Conservation (phyloP, 2,888 invertebrate species). For the Hymenopus coronatus region DNA sequence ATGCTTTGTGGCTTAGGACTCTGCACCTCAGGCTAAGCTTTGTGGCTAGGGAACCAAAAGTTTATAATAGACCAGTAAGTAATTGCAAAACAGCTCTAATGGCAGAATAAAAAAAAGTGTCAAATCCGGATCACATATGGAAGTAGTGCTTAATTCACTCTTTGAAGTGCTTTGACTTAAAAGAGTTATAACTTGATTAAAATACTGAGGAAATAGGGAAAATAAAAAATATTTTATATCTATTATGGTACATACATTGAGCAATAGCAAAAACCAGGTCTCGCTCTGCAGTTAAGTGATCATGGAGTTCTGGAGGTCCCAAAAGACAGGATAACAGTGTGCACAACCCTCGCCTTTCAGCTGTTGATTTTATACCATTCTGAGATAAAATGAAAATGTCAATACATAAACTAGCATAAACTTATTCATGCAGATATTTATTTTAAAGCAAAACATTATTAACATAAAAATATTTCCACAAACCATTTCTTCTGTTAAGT, state of each 20-base stretch:
- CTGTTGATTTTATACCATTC: neutral
- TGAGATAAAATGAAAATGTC: neutral
- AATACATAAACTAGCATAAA: neutral
- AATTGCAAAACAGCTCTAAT: too few species aligned
- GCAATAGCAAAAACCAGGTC: conserved; percentile 50
- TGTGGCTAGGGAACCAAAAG: too few species aligned
- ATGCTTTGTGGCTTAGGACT: too few species aligned
- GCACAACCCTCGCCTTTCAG: conserved; percentile 29
- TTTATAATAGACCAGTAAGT: too few species aligned
- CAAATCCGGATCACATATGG: too few species aligned
- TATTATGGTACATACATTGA: conserved; percentile 44
- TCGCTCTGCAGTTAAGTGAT: conserved; percentile 43
- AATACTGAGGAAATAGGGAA: too few species aligned
- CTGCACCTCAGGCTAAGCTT: too few species aligned
- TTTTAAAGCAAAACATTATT: neutral
- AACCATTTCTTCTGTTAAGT: conserved; percentile 27
- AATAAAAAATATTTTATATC: neutral
- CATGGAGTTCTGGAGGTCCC: conserved; percentile 48
- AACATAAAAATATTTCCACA: neutral
- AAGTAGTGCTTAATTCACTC: too few species aligned
- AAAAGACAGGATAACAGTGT: conserved; percentile 38
- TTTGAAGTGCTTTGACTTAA: too few species aligned
- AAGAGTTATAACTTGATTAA: too few species aligned
- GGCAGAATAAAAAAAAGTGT: too few species aligned
- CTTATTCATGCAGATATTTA: neutral